Evolutionary conservation across 1,140 invertebrate genomes (phyloP).

Genomic region (Drosophila kikkawai): DNA sequence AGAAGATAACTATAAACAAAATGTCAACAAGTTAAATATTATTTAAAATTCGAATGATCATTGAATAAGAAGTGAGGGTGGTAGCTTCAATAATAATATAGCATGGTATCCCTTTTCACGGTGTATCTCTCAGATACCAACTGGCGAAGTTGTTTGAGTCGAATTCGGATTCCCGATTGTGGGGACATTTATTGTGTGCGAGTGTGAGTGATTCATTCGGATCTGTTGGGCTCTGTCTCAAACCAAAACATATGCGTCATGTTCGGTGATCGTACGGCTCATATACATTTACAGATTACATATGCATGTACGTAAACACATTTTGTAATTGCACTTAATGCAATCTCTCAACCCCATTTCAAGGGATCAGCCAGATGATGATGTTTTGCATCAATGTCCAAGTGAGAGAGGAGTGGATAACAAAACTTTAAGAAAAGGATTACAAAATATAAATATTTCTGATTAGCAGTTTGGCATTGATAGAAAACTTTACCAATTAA

Average conservation of each 20-base stretch:
- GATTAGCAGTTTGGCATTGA: neutral
- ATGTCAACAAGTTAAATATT: neutral
- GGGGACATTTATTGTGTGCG: slow-evolving; percentile 19
- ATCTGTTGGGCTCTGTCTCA: slow-evolving; percentile 25
- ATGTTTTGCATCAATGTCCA: slow-evolving; percentile 27
- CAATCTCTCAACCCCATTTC: slow-evolving; percentile 67
- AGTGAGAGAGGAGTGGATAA: slow-evolving; percentile 2
- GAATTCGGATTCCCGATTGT: slow-evolving; percentile 37
- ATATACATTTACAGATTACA: slow-evolving; percentile 48
- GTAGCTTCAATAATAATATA: too few relatives aligned
- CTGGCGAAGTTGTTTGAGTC: slow-evolving; percentile 44
- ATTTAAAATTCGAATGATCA: neutral
- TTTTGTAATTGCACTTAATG: slow-evolving; percentile 77
- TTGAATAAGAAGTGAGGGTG: too few relatives aligned
- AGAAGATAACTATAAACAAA: neutral
- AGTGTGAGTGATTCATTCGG: slow-evolving; percentile 46
- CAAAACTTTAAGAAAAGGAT: neutral
- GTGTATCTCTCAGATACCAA: slow-evolving; percentile 58
- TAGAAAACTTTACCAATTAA: neutral
- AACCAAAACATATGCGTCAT: slow-evolving; percentile 79
- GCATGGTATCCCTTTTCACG: neutral
- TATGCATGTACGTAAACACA: slow-evolving; percentile 37
- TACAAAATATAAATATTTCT: neutral
- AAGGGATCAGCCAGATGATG: slow-evolving; percentile 39
- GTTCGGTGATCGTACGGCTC: slow-evolving; percentile 24